Base-by-base conservation (phyloP, 2,888 invertebrate genomes). In the Encarsia formosa region DNA sequence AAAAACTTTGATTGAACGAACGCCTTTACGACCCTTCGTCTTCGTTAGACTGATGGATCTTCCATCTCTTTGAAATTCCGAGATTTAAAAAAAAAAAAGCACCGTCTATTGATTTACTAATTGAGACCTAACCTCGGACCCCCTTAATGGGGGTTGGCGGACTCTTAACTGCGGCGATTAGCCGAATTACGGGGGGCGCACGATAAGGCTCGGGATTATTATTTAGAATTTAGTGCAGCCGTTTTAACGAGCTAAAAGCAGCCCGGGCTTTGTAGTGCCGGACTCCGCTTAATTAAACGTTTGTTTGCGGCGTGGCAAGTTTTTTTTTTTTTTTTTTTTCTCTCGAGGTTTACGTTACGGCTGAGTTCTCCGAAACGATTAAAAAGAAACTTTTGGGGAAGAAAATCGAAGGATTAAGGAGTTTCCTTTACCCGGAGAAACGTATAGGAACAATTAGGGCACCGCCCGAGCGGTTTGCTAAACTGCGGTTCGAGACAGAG, bases 401-500 rank as follows among this genome's bases (percentile, higher is more conserved):
- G n/a, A n/a, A n/a, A n/a, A n/a, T n/a, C n/a, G n/a, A n/a, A n/a
- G 19, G 24, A 32, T 20, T 20, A 15, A 38, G 39, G 22, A 23
- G 23, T 16, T 11, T 23, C 4, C 19, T 29, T 40, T 40, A 45
- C 49, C 49, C 49, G 31, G n/a, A n/a, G n/a, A 45, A 53, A 48
- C 45, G 37, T 53, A 45, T 53, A 45, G 53, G 49, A 53, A 53
- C 53, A 49, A 53, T 53, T 53, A 49, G 44, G n/a, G 15, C 45
- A n/a, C n/a, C n/a, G n/a, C n/a, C 39, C n/a, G 23, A 37, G 46
- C 35, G 43, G 43, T 43, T 48, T 48, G 43, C 47, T 52, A 32
- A 48, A 52, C 52, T 48, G 52, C 43, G 43, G 47, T 22, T n/a
- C 16, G 2, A n/a, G n/a, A n/a, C n/a, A n/a, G n/a, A n/a, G n/a